phyloP scores from a whole-genome alignment of 2,888 invertebrate species.

The Minunthozetes semirufus region DNA sequence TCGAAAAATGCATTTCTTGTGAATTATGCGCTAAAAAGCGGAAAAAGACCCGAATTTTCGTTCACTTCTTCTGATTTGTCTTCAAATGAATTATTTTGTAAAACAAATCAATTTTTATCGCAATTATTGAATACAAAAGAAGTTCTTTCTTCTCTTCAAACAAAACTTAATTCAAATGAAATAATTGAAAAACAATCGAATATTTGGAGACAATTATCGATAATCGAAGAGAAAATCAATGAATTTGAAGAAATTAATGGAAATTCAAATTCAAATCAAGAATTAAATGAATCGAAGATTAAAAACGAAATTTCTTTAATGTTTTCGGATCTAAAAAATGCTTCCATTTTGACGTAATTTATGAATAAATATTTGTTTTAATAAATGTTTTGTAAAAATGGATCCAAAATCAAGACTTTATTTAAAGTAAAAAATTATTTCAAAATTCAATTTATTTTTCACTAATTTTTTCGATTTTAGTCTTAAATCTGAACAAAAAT shows the following conservation, averaged over 20 bases:
- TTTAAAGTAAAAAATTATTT: not conserved
- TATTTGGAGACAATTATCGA: not conserved
- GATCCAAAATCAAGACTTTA: not conserved
- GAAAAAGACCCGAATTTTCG: not conserved
- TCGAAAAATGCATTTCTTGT: not conserved
- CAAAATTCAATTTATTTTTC: not conserved
- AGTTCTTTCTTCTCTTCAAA: no score
- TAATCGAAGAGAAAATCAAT: constrained; percentile 14
- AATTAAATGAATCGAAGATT: not conserved
- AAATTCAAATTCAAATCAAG: no score
- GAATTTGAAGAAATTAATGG: not conserved
- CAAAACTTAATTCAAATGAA: no score
- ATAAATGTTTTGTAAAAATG: no score
- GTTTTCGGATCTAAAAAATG: constrained; percentile 3
- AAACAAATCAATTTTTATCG: no score
- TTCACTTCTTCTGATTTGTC: not conserved
- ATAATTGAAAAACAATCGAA: constrained; percentile 12
- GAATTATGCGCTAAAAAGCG: constrained; percentile 22
- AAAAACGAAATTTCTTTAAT: not conserved
- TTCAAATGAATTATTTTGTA: no score
- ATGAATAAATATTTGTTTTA: no score
- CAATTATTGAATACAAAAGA: no score
- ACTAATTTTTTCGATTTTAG: not conserved
- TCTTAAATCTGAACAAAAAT: not conserved
- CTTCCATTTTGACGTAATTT: not conserved